Conservation (phyloP, 2,797 vertebrate genomes). For the Eidolon dupreanum region DNA sequence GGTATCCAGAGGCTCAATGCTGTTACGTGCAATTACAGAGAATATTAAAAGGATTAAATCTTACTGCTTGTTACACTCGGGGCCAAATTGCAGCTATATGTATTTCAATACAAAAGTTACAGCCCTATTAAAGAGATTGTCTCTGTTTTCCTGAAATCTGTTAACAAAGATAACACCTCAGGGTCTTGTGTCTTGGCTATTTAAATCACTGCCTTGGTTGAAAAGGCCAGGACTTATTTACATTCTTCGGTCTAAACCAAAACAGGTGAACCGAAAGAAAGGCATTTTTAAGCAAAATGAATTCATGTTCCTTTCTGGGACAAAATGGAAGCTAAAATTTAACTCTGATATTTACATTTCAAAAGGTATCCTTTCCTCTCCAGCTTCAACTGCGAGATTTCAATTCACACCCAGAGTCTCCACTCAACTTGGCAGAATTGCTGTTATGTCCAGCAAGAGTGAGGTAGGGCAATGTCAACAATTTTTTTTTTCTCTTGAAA, state of each 20-base stretch:
- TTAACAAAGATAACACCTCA: slow-evolving; percentile 76
- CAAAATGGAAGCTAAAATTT: slow-evolving; percentile 16
- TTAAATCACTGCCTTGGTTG: slow-evolving; percentile 76
- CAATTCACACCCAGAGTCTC: background rate
- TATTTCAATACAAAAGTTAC: slow-evolving; percentile 66
- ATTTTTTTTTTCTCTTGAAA: background rate
- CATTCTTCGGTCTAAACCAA: slow-evolving; percentile 80
- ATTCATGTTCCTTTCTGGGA: slow-evolving; percentile 3
- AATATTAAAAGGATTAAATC: slow-evolving; percentile 80
- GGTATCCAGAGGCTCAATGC: slow-evolving; percentile 2
- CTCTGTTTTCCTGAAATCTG: slow-evolving; percentile 81
- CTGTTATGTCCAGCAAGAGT: slow-evolving; percentile 14
- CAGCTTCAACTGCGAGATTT: slow-evolving; percentile 25
- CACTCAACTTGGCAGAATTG: slow-evolving; percentile 46
- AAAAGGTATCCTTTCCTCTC: slow-evolving; percentile 42
- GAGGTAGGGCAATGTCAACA: background rate
- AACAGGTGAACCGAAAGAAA: slow-evolving; percentile 81
- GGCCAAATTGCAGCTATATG: slow-evolving; percentile 47
- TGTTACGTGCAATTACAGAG: slow-evolving; percentile 71
- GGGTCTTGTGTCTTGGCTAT: slow-evolving; percentile 71
- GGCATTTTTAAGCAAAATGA: slow-evolving; percentile 73
- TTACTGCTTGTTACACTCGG: slow-evolving; percentile 56
- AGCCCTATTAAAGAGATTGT: slow-evolving; percentile 62
- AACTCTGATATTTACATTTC: slow-evolving; percentile 48
- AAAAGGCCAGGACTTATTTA: slow-evolving; percentile 74